A percentile compares a stretch with the other conserved stretches of the same genome.
Conservation (phyloP, 1,140 invertebrate species). For the Mercenaria mercenaria region DNA sequence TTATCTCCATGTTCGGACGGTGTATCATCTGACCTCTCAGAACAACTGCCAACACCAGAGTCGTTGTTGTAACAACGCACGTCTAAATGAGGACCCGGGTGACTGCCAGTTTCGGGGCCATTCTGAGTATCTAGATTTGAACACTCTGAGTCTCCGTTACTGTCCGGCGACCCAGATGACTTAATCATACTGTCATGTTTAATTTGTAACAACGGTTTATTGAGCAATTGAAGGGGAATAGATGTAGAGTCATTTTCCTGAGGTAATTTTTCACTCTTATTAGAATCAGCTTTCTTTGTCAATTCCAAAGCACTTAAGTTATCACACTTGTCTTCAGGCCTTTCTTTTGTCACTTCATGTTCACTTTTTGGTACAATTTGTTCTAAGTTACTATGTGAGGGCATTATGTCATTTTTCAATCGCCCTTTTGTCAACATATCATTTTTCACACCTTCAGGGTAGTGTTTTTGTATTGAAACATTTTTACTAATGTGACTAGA, state of each 20-base stretch:
- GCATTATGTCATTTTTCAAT: constrained; percentile 57
- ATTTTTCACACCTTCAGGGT: constrained; percentile 28
- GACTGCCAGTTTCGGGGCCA: constrained; percentile 69
- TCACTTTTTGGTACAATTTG: constrained; percentile 45
- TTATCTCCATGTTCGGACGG: constrained; percentile 82
- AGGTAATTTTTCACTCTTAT: constrained; percentile 46
- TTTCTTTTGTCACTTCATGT: background rate
- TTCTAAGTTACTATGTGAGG: constrained; percentile 35
- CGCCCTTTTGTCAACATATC: constrained; percentile 33
- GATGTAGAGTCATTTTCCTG: constrained; percentile 59
- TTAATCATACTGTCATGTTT: constrained; percentile 58
- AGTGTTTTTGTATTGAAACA: constrained; percentile 36
- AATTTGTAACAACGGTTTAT: constrained; percentile 69
- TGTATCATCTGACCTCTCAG: constrained; percentile 82
- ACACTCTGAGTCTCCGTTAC: constrained; percentile 74
- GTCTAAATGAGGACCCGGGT: constrained; percentile 68
- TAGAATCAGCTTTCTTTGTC: background rate
- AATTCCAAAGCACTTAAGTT: constrained; percentile 39
- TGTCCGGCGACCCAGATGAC: constrained; percentile 58
- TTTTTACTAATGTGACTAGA: constrained; percentile 58
- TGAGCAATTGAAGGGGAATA: constrained; percentile 75
- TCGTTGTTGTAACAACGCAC: constrained; percentile 78
- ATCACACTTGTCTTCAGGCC: constrained; percentile 39
- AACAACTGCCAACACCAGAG: constrained; percentile 82
- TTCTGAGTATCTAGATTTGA: constrained; percentile 77